phyloP scores from a whole-genome alignment of 2,113 vertebrate species.

The Dolichotis patagonum region DNA sequence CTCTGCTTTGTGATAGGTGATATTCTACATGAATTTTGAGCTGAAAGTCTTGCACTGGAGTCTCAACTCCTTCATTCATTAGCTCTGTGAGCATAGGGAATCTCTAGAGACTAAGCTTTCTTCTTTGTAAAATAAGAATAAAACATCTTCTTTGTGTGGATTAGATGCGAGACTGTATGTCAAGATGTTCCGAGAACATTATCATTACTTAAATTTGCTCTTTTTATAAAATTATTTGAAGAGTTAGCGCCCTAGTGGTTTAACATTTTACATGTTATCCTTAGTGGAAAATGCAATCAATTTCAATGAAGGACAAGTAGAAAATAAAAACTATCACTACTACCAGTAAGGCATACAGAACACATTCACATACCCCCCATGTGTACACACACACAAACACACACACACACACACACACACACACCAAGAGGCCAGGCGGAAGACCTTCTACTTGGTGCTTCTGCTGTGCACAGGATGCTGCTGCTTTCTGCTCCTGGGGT shows the following conservation, averaged over 20 bases:
- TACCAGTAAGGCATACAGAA: neutral
- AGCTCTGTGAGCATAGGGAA: neutral
- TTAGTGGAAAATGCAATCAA: neutral
- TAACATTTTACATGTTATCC: neutral
- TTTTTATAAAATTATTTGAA: conserved; percentile 12
- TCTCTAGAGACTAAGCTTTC: neutral
- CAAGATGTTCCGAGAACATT: neutral
- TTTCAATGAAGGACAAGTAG: neutral
- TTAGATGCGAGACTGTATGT: neutral
- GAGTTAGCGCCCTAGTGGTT: neutral
- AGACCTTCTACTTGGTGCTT: neutral
- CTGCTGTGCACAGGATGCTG: neutral
- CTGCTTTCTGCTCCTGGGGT: neutral
- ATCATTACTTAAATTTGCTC: neutral
- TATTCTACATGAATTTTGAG: neutral
- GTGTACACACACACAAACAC: neutral
- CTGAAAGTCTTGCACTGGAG: neutral
- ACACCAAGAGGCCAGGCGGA: neutral
- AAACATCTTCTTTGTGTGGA: neutral
- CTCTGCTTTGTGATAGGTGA: neutral
- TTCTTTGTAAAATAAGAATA: conserved; percentile 2
- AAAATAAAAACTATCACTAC: conserved; percentile 1
- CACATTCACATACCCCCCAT: neutral
- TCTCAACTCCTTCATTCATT: neutral
- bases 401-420: neutral